Evolutionary conservation across 2,797 vertebrate species (phyloP), one percentile per base, ranked within the genome.

Genomic region (Urophycis tenuis): DNA sequence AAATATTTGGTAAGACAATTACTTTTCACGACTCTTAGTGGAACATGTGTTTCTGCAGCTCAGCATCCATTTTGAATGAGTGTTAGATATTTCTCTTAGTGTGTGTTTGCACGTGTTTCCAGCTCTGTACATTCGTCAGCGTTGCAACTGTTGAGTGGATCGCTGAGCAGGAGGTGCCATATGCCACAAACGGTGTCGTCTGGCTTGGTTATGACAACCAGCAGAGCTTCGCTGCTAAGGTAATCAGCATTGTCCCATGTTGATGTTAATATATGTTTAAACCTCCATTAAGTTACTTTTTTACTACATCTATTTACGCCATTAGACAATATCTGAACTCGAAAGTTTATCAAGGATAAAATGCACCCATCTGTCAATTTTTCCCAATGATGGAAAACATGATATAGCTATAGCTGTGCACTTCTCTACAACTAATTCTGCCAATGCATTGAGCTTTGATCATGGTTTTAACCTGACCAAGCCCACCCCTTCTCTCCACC

Each of bases 201-300:
- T 94, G 93, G 93, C 80, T 94, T 7, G 93, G 92, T 67, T 94
- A 88, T 60, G 93, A 94, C 78, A 79, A 92, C 81, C 25, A 29
- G 30, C 82, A 79, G 72, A 94, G 93, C 81, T 88, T 75, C 74
- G 78, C 90, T 49, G 79, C 84, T 72, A 94, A 94, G 91, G 93
- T 94, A 87, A 82, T 3, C 60, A n/a, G 72, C 14, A 14, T 17
- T n/a, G n/a, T n/a, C n/a, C n/a, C n/a, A n/a, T n/a, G n/a, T n/a
- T n/a, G n/a, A n/a, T n/a, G n/a, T n/a, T n/a, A n/a, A n/a, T n/a
- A n/a, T n/a, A 29, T 25, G 5, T 67, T 67, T 64, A 64, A 9
- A 64, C n/a, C n/a, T 12, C 9, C 25, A 12, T 12, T 29, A 12
- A n/a, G 39, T 41, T 2, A 41, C 25, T 10, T 12, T 30, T 67